phyloP scores from a whole-genome alignment of 2,888 invertebrate species.

The Cremastinae sp. region DNA sequence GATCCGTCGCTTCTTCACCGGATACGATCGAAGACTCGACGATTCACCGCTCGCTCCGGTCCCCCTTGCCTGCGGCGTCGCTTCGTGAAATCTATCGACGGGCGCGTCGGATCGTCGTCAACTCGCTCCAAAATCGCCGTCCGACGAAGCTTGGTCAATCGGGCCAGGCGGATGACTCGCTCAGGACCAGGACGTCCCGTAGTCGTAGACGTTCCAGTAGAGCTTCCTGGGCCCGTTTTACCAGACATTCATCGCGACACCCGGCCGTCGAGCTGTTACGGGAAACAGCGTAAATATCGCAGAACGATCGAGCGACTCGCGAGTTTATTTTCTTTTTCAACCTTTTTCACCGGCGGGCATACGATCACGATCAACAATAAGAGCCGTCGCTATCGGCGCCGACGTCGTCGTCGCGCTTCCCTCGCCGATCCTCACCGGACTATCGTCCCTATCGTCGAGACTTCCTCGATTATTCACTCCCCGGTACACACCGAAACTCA shows the following conservation, averaged over 20 bases:
- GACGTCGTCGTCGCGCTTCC: conserved; percentile 5
- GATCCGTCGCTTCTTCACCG: too few relatives aligned
- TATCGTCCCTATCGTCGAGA: conserved; percentile 14
- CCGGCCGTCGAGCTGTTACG: not conserved
- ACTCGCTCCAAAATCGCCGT: conserved; percentile 7
- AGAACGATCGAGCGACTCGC: not conserved
- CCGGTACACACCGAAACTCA: not conserved
- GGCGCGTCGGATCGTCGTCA: conserved; percentile 17
- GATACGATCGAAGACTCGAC: too few relatives aligned
- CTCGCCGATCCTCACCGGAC: not conserved
- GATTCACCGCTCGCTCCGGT: too few relatives aligned
- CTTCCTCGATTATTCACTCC: too few relatives aligned
- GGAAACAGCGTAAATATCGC: too few relatives aligned
- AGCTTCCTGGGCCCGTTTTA: conserved; percentile 49
- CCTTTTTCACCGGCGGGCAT: not conserved
- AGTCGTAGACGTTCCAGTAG: conserved; percentile 75
- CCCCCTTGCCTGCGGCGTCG: too few relatives aligned
- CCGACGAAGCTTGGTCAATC: conserved; percentile 64
- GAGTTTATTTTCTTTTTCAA: not conserved
- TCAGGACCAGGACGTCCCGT: conserved; percentile 72
- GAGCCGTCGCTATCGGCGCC: not conserved
- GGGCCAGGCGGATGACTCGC: conserved; percentile 79
- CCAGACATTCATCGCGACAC: conserved; percentile 11
- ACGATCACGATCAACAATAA: not conserved
- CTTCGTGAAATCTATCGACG: not conserved